Evolutionary conservation across 2,888 invertebrate species (phyloP).

Genomic region (Maniola hyperantus): DNA sequence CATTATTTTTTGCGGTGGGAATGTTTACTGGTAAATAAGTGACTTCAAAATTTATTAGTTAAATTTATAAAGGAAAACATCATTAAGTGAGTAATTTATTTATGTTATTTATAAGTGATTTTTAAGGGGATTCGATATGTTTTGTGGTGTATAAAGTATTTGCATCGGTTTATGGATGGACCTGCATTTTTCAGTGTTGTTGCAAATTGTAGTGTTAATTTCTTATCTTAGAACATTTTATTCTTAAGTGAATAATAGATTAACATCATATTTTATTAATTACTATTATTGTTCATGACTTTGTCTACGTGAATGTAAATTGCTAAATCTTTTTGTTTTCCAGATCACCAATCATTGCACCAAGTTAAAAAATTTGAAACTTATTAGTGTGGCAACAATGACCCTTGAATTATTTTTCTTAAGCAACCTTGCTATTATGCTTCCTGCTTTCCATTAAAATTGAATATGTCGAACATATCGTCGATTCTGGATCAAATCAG

Average conservation of each 20-base stretch:
- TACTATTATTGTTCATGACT: too few relatives aligned
- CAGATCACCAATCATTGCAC: too few relatives aligned
- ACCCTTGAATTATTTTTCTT: too few relatives aligned
- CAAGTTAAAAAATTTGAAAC: too few relatives aligned
- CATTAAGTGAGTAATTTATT: constrained; percentile 9
- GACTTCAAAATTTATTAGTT: constrained; percentile 26
- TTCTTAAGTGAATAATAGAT: not conserved
- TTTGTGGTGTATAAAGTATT: not conserved
- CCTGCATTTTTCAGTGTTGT: not conserved
- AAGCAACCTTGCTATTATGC: too few relatives aligned
- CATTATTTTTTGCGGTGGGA: constrained; percentile 21
- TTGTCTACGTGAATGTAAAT: too few relatives aligned
- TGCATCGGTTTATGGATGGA: not conserved
- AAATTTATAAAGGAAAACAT: constrained; percentile 17
- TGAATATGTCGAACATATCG: too few relatives aligned
- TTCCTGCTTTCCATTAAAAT: too few relatives aligned
- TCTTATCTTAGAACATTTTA: constrained; percentile 1
- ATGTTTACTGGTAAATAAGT: constrained; percentile 23
- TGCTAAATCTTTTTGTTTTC: too few relatives aligned
- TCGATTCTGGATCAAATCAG: too few relatives aligned
- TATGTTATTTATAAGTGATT: constrained; percentile 14
- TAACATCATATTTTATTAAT: too few relatives aligned
- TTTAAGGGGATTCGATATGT: not conserved
- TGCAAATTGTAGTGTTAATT: not conserved
- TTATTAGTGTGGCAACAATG: too few relatives aligned